Percentiles rank a stretch among this genome's conserved stretches.
Evolutionary conservation across 2,888 invertebrate species (phyloP).

Genomic region (Cheilosia scutellata): DNA sequence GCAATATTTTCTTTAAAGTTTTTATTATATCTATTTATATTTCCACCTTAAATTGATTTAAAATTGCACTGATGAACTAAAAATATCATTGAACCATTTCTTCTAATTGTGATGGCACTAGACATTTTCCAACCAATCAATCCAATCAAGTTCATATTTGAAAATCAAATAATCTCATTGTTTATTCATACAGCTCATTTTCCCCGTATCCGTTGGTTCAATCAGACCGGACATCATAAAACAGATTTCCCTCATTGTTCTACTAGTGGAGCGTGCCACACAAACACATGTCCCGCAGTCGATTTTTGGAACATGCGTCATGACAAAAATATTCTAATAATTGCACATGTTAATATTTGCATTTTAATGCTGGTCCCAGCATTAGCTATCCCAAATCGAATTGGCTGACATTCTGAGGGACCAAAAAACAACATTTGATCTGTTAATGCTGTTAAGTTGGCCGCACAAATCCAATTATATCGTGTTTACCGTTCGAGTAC

Average conservation of each 20-base stretch:
- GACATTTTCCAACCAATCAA: too few species aligned
- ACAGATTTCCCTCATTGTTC: not conserved
- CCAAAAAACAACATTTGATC: conserved; percentile 2
- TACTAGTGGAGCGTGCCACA: not conserved
- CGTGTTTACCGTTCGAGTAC: conserved; percentile 8
- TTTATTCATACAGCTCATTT: too few species aligned
- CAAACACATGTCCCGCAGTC: conserved; percentile 1
- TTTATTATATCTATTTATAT: too few species aligned
- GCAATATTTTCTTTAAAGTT: too few species aligned
- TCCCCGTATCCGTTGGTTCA: too few species aligned
- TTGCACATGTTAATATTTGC: conserved; percentile 13
- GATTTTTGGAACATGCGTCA: conserved; percentile 13
- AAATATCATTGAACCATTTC: too few species aligned
- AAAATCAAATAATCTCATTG: too few species aligned
- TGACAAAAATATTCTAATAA: not conserved
- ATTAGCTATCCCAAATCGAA: not conserved
- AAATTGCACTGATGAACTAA: too few species aligned
- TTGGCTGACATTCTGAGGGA: not conserved
- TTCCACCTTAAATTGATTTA: too few species aligned
- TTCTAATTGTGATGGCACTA: too few species aligned
- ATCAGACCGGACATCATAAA: too few species aligned
- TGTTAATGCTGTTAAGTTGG: conserved; percentile 8
- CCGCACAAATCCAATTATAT: conserved; percentile 33
- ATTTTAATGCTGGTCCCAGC: not conserved
- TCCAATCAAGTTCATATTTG: too few species aligned